phyloP scores from a whole-genome alignment of 2,888 invertebrate genomes.

The Philereme transversata region DNA sequence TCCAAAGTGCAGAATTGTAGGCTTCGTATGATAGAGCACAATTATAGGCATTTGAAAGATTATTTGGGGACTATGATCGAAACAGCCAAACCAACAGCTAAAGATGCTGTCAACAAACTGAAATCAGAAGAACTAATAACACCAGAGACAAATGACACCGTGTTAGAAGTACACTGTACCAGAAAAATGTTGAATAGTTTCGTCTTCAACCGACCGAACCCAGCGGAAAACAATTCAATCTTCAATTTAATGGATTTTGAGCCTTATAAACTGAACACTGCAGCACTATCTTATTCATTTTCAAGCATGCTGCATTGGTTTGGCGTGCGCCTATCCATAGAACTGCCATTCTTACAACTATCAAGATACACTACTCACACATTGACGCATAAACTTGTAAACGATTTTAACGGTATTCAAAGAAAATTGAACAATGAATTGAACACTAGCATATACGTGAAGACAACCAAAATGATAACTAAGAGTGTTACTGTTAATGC shows the following conservation, averaged over 20 bases:
- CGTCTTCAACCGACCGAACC: constrained; percentile 16
- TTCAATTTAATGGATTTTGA: constrained; percentile 56
- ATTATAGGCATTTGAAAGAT: constrained; percentile 56
- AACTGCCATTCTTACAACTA: constrained; percentile 38
- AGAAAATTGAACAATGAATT: constrained; percentile 17
- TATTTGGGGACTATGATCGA: constrained; percentile 56
- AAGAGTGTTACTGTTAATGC: background rate
- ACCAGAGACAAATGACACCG: constrained; percentile 36
- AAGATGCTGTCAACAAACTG: constrained; percentile 40
- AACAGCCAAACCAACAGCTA: constrained; percentile 44
- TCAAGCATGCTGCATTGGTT: constrained; percentile 55
- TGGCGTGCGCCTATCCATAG: constrained; percentile 41
- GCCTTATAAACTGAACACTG: constrained; percentile 20
- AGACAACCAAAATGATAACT: background rate
- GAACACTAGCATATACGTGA: constrained; percentile 23
- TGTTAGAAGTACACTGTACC: constrained; percentile 51
- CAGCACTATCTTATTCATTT: constrained; percentile 21
- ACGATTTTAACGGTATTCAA: constrained; percentile 33
- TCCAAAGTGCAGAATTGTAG: constrained; percentile 38
- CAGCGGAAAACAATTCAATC: constrained; percentile 19
- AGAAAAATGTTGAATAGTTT: constrained; percentile 42
- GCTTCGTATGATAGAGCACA: constrained; percentile 45
- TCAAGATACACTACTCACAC: constrained; percentile 42
- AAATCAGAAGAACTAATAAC: constrained; percentile 20
- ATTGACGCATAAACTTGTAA: constrained; percentile 49